These are phyloP conservation scores for Ptychodera flava DNA, from an alignment of 35 echinoderm and acorn worm species.

Conservation along the genomic window DNA sequence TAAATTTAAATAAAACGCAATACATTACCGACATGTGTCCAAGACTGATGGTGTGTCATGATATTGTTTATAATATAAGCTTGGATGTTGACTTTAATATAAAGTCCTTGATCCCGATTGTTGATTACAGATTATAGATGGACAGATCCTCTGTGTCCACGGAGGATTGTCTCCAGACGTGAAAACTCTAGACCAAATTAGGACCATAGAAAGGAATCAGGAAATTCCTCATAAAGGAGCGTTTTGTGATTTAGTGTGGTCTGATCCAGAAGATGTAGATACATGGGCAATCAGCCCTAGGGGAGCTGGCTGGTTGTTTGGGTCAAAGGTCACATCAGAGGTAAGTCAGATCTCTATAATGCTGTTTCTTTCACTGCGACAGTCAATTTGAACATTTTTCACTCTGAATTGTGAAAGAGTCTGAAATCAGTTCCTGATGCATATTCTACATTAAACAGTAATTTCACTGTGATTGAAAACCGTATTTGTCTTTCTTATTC, in stretches of 20 bases:
- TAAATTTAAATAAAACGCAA: no score
- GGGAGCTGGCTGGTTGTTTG: conserved; percentile 98
- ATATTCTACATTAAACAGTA: no score
- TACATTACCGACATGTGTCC: no score
- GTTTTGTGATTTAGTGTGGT: conserved; percentile 99
- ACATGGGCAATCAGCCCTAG: conserved; percentile 99
- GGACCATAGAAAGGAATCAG: conserved; percentile 93
- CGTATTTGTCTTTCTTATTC: conserved; percentile 12
- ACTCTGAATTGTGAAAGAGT: neutral
- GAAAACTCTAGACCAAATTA: conserved; percentile 91
- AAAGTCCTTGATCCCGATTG: no score
- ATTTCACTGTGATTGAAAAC: no score
- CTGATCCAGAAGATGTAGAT: conserved; percentile 94
- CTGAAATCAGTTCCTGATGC: no score
- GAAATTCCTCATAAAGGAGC: conserved; percentile 98
- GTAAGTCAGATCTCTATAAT: no score
- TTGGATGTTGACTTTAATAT: no score
- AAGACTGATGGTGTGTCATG: no score
- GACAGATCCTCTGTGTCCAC: conserved; percentile 91
- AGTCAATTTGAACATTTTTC: neutral
- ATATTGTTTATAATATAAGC: no score
- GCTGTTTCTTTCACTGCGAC: no score
- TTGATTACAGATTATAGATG: conserved; percentile 80
- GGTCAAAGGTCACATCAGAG: conserved; percentile 93
- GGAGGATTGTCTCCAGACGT: conserved; percentile 96